phyloP scores from a whole-genome alignment of 2,797 vertebrate genomes.

The Rachycentron canadum region DNA sequence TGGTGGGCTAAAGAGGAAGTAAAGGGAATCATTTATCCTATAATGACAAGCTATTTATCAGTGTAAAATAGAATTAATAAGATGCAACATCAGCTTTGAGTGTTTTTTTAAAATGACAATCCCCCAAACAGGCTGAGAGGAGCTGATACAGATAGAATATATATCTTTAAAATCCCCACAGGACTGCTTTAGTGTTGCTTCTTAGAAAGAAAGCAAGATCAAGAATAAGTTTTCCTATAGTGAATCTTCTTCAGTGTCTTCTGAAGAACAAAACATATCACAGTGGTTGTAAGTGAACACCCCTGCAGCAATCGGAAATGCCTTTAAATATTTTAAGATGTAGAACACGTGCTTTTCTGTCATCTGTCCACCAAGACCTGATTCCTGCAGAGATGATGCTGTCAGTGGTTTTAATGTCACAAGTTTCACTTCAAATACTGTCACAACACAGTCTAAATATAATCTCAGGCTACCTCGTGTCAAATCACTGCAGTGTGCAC shows the following conservation, averaged over 20 bases:
- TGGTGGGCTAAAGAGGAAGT: no score
- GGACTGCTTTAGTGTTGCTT: not conserved
- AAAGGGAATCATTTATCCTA: no score
- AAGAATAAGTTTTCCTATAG: not conserved
- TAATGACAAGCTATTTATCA: not conserved
- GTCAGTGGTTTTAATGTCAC: conserved; percentile 11
- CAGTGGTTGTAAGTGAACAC: not conserved
- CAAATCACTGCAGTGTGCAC: conserved; percentile 20
- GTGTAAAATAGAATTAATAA: not conserved
- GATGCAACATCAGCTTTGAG: not conserved
- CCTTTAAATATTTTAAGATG: conserved; percentile 6
- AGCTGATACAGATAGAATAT: not conserved
- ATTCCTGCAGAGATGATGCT: conserved; percentile 5
- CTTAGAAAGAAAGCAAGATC: not conserved
- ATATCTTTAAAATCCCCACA: not conserved
- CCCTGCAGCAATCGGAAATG: not conserved
- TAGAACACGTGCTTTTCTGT: not conserved
- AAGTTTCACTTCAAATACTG: conserved; percentile 4
- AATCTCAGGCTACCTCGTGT: conserved; percentile 21
- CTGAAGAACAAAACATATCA: not conserved
- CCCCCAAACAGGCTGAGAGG: not conserved
- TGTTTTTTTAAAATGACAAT: not conserved
- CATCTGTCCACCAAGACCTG: not conserved
- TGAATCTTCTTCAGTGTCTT: not conserved
- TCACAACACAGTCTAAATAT: conserved; percentile 54